Evolutionary conservation across 2,888 invertebrate genomes (phyloP), one percentile per base, ranked within the genome.

Genomic region (Cepaea hortensis): DNA sequence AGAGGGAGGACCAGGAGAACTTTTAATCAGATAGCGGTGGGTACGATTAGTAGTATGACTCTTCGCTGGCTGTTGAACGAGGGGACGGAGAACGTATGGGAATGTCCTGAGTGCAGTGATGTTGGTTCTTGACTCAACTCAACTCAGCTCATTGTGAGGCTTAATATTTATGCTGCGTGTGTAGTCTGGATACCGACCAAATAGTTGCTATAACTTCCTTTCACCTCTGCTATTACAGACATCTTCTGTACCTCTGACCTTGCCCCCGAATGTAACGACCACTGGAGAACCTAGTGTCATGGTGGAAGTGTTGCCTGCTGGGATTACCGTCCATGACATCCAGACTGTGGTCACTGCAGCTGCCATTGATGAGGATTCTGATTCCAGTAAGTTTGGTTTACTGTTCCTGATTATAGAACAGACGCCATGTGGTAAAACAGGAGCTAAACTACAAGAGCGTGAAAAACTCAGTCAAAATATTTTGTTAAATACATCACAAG

Each of bases 271-370:
- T 20, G 18, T 83, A 46, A 48, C 84, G 13, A 65, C 61, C 1
- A 23, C 70, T 15, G 79, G 68, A 55, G 81, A 81, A 13, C 48
- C 81, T 18, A 50, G 62, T n/a, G 75, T 85, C 9, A 85, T 81
- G 75, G 81, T 85, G 18, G 85, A 85, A 20, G 75, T 81, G 35
- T 75, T 81, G 18, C 85, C 85, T 13, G 20, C 80, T 13, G 72
- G 81, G 6, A 75, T 85, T 18, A 81, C 85, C 3, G 85, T 85
- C 15, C 85, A 85, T 75, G 81, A 85, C 23, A 85, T 85, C 23
- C 18, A 81, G 18, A 81, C 81, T 46, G 61, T 85, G 46, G 81
- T 81, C 6, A 85, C 85, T 35, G 72, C 80, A 61, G 85, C 68
- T 46, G 81, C 35, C 62, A 18, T 23, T 6, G 76, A 62, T 5